A percentile compares a stretch with the other conserved stretches of the same genome.
Conservation (phyloP, 2,113 vertebrate species). For the Bombycilla garrulus region DNA sequence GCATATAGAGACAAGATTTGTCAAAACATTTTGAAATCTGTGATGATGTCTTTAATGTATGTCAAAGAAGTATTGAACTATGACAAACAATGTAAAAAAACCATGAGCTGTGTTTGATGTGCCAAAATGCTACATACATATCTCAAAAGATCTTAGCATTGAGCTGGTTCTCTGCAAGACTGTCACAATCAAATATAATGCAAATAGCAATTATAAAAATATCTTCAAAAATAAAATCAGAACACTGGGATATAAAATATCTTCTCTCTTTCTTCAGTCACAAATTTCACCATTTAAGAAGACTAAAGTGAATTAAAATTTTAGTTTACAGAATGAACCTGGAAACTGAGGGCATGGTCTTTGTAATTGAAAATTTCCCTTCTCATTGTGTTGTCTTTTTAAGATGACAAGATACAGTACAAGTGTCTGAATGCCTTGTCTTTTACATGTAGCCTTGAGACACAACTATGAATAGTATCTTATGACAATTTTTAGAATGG, state of each 20-base stretch:
- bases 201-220: neutral
- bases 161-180: neutral
- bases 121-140: neutral
- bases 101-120: neutral
- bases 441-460: neutral
- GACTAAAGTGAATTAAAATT: neutral
- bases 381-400: neutral
- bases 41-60: neutral
- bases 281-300: neutral
- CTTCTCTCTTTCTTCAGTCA: neutral
- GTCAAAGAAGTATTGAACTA: neutral
- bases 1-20: neutral
- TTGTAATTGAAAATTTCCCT: neutral
- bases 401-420: neutral
- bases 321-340: neutral
- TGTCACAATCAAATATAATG: neutral
- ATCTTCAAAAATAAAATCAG: neutral
- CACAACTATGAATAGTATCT: neutral
- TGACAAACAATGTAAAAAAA: neutral
- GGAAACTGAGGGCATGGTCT: neutral
- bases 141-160: neutral
- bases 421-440: neutral
- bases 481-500: neutral
- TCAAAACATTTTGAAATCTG: slow-evolving; percentile 17
- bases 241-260: neutral